Base-by-base conservation (phyloP, 2,797 vertebrate genomes). In the Acanthiza pusilla region DNA sequence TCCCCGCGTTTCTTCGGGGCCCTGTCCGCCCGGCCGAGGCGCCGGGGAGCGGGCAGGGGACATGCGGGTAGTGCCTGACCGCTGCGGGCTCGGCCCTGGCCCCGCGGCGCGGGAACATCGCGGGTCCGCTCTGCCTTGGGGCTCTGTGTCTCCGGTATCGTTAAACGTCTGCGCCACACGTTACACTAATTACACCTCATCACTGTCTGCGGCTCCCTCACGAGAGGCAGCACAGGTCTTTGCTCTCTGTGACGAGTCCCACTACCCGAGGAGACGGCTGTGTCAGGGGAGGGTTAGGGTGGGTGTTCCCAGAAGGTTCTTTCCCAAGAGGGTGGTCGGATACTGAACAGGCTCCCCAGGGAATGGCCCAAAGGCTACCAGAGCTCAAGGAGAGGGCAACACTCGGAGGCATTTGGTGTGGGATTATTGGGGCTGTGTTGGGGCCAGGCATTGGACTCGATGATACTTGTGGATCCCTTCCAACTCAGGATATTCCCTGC, bases 81-180 rank as follows among this genome's bases (percentile, higher is more conserved):
- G 25, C n/a, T 45, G 58, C 15, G 10, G 72, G 34, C 15, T 45
- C 8, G 32, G 55, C 55, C 12, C 17, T 18, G 40, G 1, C 20
- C 40, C 11, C 32, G 36, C 18, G 18, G 74, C 21, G 50, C 13
- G 40, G 62, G n/a, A 10, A 0, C 6, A 7, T 6, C 7, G 23
- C 7, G 32, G 50, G 10, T 10, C 15, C 11, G 20, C 38, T 5
- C 63, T 22, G 6, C 6, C 22, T 2, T 7, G 7, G 42, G 58
- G 16, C 7, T 36, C 16, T 5, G 17, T 16, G 22, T 3, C 25
- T 11, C 18, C 30, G 2, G 7, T 20, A 3, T 2, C 8, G 2
- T 20, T 20, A 9, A 16, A 22, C 13, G 63, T 10, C 7, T 51
- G 79, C 27, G 2, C 32, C n/a, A 38, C 38, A 38, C 11, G 38